Conservation (phyloP, 2,113 vertebrate species). For the Peromyscus polionotus region DNA sequence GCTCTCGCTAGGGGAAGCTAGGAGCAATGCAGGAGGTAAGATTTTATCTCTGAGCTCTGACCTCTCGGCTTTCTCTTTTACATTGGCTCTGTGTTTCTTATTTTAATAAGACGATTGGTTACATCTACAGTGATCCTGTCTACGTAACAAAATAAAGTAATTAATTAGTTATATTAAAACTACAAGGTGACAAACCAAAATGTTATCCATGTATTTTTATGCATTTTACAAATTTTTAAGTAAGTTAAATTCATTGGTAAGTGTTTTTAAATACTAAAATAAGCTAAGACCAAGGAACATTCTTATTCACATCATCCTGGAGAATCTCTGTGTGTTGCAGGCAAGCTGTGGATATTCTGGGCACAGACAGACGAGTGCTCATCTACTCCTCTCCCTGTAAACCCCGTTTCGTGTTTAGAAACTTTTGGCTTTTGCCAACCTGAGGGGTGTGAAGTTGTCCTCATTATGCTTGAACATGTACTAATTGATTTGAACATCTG, state of each 20-base stretch:
- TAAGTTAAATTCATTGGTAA: neutral
- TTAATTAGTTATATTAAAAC: neutral
- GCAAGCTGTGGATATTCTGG: neutral
- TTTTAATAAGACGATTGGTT: no score
- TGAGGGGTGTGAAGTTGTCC: neutral
- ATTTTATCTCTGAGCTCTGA: no score
- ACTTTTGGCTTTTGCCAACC: neutral
- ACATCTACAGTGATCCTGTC: neutral
- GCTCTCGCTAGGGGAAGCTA: no score
- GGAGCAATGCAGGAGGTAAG: no score
- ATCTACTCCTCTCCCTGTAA: neutral
- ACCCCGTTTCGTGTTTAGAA: neutral
- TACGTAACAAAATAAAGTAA: neutral
- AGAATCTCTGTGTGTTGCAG: neutral
- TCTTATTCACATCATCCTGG: neutral
- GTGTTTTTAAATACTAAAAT: neutral
- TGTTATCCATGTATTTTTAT: neutral
- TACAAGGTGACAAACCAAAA: neutral
- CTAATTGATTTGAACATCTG: neutral
- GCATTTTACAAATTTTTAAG: neutral
- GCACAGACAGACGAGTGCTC: neutral
- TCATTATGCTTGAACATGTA: neutral
- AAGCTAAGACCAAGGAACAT: neutral
- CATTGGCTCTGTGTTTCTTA: no score
- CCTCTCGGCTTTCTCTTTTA: no score